Conservation (phyloP, 2,113 vertebrate species). For the Cavia porcellus region DNA sequence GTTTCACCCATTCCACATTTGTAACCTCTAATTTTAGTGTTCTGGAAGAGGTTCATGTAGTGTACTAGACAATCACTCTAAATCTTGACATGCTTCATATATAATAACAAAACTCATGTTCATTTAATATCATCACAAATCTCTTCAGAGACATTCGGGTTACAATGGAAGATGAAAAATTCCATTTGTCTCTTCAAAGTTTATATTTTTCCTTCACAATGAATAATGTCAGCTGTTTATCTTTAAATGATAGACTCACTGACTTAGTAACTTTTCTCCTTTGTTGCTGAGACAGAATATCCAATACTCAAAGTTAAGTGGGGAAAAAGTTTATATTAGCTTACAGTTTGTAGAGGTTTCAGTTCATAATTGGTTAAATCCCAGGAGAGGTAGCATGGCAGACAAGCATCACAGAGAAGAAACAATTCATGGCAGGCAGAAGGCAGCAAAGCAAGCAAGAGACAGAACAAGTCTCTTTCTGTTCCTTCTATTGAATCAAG, state of each 20-base stretch:
- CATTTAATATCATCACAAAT: background rate
- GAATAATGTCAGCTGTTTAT: background rate
- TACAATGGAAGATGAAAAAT: background rate
- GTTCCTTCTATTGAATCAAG: background rate
- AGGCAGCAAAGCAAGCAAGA: background rate
- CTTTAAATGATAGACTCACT: background rate
- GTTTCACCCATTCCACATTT: background rate
- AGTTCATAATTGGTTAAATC: background rate
- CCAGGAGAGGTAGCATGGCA: background rate
- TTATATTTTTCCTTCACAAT: background rate
- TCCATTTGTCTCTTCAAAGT: background rate
- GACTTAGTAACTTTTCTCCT: background rate
- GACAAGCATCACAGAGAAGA: background rate
- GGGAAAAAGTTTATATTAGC: background rate
- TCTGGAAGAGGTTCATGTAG: background rate
- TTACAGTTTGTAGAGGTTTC: background rate
- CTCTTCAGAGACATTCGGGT: background rate
- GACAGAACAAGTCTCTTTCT: background rate
- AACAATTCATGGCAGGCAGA: background rate
- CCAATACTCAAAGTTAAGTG: background rate
- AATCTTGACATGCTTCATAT: background rate
- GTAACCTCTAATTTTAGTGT: background rate
- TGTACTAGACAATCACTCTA: background rate
- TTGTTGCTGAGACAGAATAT: background rate
- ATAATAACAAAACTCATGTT: background rate